Percentiles rank a stretch among this genome's conserved stretches.
Conservation (phyloP, 2,113 vertebrate species). For the Alectura lathami region DNA sequence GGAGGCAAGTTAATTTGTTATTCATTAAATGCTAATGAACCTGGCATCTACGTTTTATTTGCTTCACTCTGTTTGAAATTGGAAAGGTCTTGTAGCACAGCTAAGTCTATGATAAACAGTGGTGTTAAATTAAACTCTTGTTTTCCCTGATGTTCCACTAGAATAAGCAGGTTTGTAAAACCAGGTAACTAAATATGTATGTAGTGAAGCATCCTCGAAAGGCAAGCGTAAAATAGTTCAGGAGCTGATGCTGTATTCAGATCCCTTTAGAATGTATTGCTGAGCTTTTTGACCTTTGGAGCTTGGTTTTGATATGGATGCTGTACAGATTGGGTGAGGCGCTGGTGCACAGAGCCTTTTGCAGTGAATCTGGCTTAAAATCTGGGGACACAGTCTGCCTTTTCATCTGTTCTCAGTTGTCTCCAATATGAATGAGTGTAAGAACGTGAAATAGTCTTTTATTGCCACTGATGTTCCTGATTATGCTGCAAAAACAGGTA, state of each 20-base stretch:
- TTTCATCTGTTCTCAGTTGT: not conserved
- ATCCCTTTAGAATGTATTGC: not conserved
- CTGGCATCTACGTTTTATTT: slow-evolving; percentile 71
- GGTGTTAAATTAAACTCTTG: slow-evolving; percentile 61
- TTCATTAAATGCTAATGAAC: slow-evolving; percentile 81
- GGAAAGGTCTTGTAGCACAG: slow-evolving; percentile 68
- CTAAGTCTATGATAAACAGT: slow-evolving; percentile 62
- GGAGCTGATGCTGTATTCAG: not conserved
- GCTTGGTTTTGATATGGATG: not conserved
- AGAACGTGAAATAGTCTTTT: not conserved
- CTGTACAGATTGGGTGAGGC: not conserved
- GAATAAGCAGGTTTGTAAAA: slow-evolving; percentile 34
- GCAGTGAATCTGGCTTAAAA: not conserved
- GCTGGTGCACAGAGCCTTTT: not conserved
- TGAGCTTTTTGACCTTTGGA: not conserved
- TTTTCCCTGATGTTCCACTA: slow-evolving; percentile 36
- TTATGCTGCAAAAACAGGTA: not conserved
- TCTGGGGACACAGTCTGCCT: not conserved
- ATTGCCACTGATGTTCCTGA: not conserved
- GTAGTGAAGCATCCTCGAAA: not conserved
- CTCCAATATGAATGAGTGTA: accelerated
- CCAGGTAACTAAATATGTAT: not conserved
- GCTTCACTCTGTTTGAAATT: slow-evolving; percentile 70
- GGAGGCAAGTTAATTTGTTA: slow-evolving; percentile 75
- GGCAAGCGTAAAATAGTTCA: not conserved